Percentiles rank a stretch among this genome's conserved stretches.
Conservation (phyloP, 2,113 vertebrate genomes). For the Cryptotis parvus region DNA sequence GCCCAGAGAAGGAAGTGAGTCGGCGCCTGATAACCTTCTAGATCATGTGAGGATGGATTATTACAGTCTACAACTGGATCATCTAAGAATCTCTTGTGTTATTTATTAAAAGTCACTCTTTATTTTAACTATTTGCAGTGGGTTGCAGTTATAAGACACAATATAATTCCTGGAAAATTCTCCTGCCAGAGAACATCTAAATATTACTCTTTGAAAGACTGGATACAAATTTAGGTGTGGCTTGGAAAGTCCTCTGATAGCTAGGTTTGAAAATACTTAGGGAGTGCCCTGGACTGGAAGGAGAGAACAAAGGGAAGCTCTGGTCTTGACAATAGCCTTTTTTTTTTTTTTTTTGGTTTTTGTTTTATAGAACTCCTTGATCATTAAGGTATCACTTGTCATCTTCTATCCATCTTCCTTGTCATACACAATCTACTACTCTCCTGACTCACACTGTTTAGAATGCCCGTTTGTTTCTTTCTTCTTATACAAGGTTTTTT, state of each 20-base stretch:
- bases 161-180: background rate
- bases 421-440: background rate
- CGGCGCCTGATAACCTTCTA: background rate
- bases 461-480: constrained; percentile 66
- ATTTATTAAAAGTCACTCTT: constrained; percentile 5
- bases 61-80: background rate
- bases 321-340: background rate
- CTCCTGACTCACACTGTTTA: constrained; percentile 39
- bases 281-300: background rate
- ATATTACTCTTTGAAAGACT: background rate
- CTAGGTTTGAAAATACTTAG: background rate
- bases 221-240: background rate
- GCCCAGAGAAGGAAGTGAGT: background rate
- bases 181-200: constrained; percentile 9
- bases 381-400: background rate
- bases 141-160: background rate
- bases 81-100: background rate
- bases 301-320: background rate
- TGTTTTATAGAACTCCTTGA: background rate
- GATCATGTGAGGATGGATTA: background rate
- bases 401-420: constrained; percentile 5
- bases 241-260: background rate
- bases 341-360: no score
- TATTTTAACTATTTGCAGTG: background rate
- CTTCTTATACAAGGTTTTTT: constrained; percentile 51